Conservation (phyloP, 2,113 vertebrate species). For the Calcarius ornatus region DNA sequence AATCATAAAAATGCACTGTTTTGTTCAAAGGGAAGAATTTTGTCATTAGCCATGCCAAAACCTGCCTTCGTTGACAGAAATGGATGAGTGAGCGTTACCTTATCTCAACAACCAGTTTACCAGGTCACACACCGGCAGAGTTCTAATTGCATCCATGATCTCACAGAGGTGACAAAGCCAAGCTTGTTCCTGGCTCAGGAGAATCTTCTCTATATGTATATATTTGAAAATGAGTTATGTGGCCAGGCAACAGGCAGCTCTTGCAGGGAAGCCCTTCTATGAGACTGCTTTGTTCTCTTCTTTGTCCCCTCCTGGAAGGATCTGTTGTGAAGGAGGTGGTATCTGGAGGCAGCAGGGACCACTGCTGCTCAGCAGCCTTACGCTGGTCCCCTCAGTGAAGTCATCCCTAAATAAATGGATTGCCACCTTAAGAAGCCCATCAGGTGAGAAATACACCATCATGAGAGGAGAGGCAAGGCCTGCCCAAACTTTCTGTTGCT, state of each 20-base stretch:
- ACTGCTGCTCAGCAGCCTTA: not conserved
- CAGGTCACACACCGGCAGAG: conserved; percentile 13
- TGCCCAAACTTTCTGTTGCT: not conserved
- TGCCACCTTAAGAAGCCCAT: not conserved
- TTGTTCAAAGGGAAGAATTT: conserved; percentile 23
- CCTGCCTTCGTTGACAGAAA: not conserved
- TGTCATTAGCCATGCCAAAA: conserved; percentile 30
- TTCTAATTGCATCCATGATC: not conserved
- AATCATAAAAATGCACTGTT: conserved; percentile 28
- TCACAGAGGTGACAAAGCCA: not conserved
- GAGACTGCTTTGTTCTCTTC: rapidly evolving
- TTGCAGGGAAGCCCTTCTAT: not conserved
- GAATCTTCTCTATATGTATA: not conserved
- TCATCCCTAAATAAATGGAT: not conserved
- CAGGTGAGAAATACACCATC: not conserved
- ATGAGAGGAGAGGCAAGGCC: not conserved
- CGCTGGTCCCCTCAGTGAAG: not conserved
- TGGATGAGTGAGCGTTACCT: not conserved
- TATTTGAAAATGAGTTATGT: not conserved
- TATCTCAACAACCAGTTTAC: conserved; percentile 31
- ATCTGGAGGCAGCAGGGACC: not conserved
- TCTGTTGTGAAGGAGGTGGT: not conserved
- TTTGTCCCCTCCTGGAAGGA: not conserved
- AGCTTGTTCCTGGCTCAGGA: not conserved
- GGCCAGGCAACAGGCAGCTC: not conserved